Base-by-base conservation (phyloP, 2,797 vertebrate species). In the Parambassis ranga region DNA sequence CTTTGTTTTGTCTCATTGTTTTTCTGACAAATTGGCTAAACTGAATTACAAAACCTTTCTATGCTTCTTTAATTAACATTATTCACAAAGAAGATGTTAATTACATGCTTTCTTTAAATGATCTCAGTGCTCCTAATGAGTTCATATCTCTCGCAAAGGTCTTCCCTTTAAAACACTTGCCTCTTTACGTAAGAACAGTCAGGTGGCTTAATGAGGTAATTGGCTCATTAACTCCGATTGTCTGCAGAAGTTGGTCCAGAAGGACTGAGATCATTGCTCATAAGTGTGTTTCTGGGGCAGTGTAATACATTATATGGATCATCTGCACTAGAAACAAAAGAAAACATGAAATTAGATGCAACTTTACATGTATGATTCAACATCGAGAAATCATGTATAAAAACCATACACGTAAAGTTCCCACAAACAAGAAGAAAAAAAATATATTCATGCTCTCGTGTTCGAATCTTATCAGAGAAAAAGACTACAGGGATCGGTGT, bases 321-420 rank as follows among this genome's bases (percentile, higher is more conserved):
- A 10, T 28, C 51, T 58, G 41, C 52, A 33, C 16, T 24, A 50
- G 37, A 68, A 66, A 13, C n/a, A 35, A 50, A 37, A 52, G 75
- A 53, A 69, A 71, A 82, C 48, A 77, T 43, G 62, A 83, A 90
- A 87, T 86, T 81, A 84, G 73, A 83, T 74, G 75, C 23, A 71
- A 81, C 65, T 70, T 76, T 71, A 82, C 69, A 72, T 62, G 81
- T 36, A 90, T 90, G 89, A 89, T 88, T 90, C 87, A 88, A 88
- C 52, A 65, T 51, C 4, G 53, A 71, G 87, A 82, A 88, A 90
- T 86, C 24, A 73, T 10, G 19, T 36, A 57, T 22, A n/a, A 61
- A 44, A 60, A 28, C 30, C 20, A 28, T 31, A 30, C 42, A 18
- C 51, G 9, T 27, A 13, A 37, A 36, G 11, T 38, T 46, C 35